Evolutionary conservation across 2,113 vertebrate species (phyloP).

Genomic region (Cryptoleucopteryx plumbea): DNA sequence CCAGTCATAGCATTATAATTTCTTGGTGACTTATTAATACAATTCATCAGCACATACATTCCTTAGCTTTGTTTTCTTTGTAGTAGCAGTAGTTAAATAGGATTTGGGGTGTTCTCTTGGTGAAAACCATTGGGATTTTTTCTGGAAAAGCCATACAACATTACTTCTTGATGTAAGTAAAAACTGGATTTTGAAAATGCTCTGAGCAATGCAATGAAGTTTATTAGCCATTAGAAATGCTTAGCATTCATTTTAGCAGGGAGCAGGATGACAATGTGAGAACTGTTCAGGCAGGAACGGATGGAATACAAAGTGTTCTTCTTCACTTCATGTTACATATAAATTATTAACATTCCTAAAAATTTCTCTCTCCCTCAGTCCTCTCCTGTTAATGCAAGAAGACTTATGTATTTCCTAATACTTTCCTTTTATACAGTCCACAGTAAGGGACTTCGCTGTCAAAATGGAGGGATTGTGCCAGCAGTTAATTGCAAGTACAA

Average conservation of each 20-base stretch:
- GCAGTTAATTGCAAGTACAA: neutral
- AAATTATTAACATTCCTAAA: constrained; percentile 31
- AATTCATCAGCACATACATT: neutral
- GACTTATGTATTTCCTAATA: neutral
- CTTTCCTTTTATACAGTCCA: neutral
- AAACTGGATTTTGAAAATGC: neutral
- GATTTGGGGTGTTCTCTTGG: neutral
- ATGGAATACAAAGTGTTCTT: neutral
- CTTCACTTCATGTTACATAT: neutral
- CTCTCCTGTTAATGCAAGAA: neutral
- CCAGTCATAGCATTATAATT: neutral
- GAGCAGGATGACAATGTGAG: neutral
- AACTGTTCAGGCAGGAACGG: neutral
- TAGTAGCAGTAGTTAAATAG: neutral
- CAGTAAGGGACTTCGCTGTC: neutral
- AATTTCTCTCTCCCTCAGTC: neutral
- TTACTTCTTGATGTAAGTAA: neutral
- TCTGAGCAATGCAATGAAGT: neutral
- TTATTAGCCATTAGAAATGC: neutral
- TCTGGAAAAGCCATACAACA: neutral
- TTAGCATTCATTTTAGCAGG: neutral
- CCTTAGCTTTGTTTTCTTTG: neutral
- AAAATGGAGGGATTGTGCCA: neutral
- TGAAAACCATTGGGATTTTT: neutral
- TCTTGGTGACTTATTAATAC: neutral